Percentiles rank a stretch among this genome's conserved stretches.
Evolutionary conservation across 2,113 vertebrate species (phyloP).

Genomic region (Zapus hudsonius): DNA sequence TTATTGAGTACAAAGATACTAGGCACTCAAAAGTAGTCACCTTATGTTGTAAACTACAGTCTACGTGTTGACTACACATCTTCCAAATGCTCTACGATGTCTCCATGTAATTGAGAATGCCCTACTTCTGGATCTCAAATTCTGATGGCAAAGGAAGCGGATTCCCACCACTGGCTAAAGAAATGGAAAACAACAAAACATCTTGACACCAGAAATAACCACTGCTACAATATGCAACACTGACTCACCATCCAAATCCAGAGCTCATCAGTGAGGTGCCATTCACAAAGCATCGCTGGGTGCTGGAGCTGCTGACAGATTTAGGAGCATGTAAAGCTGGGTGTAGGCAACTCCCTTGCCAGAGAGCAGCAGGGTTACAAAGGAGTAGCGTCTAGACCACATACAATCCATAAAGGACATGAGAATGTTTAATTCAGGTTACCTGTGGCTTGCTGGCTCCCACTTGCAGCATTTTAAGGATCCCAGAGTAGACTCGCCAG

Average conservation of each 20-base stretch:
- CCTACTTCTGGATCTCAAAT: conserved; percentile 42
- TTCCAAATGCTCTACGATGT: not conserved
- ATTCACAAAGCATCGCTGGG: conserved; percentile 45
- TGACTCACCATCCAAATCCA: not conserved
- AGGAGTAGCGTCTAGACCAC: not conserved
- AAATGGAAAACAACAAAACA: not conserved
- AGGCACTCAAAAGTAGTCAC: not conserved
- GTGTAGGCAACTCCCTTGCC: not conserved
- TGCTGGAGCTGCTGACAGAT: not conserved
- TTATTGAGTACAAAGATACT: not conserved
- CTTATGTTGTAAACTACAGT: conserved; percentile 1
- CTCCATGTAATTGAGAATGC: not conserved
- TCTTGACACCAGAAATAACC: not conserved
- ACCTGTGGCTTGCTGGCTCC: not conserved
- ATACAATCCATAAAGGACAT: not conserved
- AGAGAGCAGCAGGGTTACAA: not conserved
- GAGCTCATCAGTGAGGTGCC: not conserved
- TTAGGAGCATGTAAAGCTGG: not conserved
- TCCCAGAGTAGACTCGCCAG: not conserved
- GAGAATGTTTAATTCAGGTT: not conserved
- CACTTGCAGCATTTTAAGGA: not conserved
- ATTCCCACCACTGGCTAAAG: not conserved
- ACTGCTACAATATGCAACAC: not conserved
- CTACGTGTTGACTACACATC: conserved; percentile 34
- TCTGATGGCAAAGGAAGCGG: not conserved